Base-by-base conservation (phyloP, 2,797 vertebrate genomes). In the Xyrichtys novacula region DNA sequence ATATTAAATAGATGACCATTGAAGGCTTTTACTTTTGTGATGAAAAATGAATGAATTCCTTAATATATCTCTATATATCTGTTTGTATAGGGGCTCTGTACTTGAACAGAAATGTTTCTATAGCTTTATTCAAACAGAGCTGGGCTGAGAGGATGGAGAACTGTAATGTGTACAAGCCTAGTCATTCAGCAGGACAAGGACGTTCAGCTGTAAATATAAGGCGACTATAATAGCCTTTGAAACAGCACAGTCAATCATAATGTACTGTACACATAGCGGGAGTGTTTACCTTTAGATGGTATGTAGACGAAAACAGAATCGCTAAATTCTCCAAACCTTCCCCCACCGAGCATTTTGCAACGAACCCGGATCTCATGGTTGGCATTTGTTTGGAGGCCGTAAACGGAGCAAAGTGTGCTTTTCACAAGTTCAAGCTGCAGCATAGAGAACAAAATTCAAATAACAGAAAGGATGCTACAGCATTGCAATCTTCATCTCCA, bases 301-400 rank as follows among this genome's bases (percentile, higher is more conserved):
- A 93, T 40, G 59, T 88, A 84, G 28, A 98, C 84, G 16, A 92
- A 91, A 2, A 96, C 76, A 2, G 94, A 88, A 34, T 97, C 94
- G 65, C 97, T 96, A 87, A 97, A 99, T 38, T 94, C 94, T 34
- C 97, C 96, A 15, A 95, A 98, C 47, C 93, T 86, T 55, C 92
- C 94, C 9, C 87, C 92, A 7, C 82, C 83, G 0, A 80, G 70
- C 87, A 94, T 95, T 87, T 90, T 95, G 76, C 95, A 95, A 63
- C 96, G 91, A 34, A 98, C 91, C 29, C 94, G 92, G 44, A 98
- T 88, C 87, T 98, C 95, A 20, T 99, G 94, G 28, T 95, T 93
- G n/a, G 91, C 88, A 61, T 94, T 94, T 14, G 88, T 91, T 78
- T 88, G 92, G 74, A 99, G 76, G 0, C 96, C 95, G 10, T 94